Evolutionary conservation across 2,113 vertebrate genomes (phyloP).

Genomic region (Melanocharis versteri): DNA sequence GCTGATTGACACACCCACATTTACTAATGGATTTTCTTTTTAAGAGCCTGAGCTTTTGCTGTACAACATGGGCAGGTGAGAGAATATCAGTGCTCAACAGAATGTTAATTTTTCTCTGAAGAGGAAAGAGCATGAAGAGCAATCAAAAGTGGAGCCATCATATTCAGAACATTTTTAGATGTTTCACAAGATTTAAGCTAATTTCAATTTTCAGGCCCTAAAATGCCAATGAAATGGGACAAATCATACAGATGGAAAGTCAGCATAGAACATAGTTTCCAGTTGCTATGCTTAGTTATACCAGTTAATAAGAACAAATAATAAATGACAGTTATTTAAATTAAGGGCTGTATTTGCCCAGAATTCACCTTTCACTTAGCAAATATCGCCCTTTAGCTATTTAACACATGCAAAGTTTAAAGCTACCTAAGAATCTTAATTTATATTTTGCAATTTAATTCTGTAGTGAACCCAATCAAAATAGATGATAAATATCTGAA

Average conservation of each 20-base stretch:
- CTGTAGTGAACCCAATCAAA: conserved; percentile 40
- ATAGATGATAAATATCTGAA: conserved; percentile 38
- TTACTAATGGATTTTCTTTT: background rate
- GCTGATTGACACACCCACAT: background rate
- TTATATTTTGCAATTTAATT: conserved; percentile 54
- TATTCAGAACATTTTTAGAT: background rate
- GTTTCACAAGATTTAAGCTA: background rate
- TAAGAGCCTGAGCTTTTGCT: background rate
- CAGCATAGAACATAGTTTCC: background rate
- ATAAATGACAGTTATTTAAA: background rate
- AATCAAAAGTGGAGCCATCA: background rate
- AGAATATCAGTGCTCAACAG: background rate
- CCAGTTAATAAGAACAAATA: background rate
- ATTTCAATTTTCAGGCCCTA: background rate
- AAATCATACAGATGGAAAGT: background rate
- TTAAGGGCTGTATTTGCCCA: background rate
- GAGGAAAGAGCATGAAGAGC: background rate
- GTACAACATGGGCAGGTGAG: background rate
- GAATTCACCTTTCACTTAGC: conserved; percentile 5
- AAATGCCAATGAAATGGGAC: background rate
- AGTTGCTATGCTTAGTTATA: background rate
- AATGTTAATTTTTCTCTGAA: background rate
- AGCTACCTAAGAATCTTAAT: background rate
- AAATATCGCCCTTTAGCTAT: background rate
- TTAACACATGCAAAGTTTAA: conserved; percentile 8